Evolutionary conservation across 2,888 invertebrate species (phyloP), one percentile per base, ranked within the genome.

Genomic region (Pocota personata): DNA sequence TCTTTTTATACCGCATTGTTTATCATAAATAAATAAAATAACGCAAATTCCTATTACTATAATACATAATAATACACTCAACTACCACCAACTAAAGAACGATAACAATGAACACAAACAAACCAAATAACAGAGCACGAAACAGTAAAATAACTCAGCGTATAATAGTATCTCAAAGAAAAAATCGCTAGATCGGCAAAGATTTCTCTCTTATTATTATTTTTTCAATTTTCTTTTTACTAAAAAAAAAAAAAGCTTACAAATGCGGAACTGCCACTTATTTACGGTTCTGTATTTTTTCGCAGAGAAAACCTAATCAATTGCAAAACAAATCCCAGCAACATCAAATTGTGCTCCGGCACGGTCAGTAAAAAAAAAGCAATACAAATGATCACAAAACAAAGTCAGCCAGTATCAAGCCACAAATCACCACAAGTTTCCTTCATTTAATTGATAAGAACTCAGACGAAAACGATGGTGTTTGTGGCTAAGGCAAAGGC

Each of bases 361-460:
- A 8, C 32, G 32, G 10, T 10, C 32, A 32, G 8, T 32, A 10
- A 32, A 32, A 32, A 40, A n/a, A 40, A n/a, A 40, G 5, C 40
- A 40, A 40, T 40, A 40, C 3, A n/a, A 40, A 40, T n/a, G 8
- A 32, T 2, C 24, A 24, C 24, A 24, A 7, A 7, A 32, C 32
- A 32, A 32, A 32, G 32, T 32, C 32, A 30, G 30, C 7, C 4
- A 8, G 32, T 10, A 32, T 32, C 32, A 2, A 32, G 32, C 10
- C 32, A 32, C 46, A 46, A 19, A 16, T 16, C 16, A 14, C 16
- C 46, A 46, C 46, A 19, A 46, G 46, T 46, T 46, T 46, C 46
- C 19, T 55, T 12, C 16, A 5, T 21, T 37, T 21, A 37, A 58
- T 58, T 58, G 58, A 58, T 58, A 58, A 58, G 58, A 58, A 37